phyloP scores from a whole-genome alignment of 2,113 vertebrate genomes.

The Fukomys damarensis region DNA sequence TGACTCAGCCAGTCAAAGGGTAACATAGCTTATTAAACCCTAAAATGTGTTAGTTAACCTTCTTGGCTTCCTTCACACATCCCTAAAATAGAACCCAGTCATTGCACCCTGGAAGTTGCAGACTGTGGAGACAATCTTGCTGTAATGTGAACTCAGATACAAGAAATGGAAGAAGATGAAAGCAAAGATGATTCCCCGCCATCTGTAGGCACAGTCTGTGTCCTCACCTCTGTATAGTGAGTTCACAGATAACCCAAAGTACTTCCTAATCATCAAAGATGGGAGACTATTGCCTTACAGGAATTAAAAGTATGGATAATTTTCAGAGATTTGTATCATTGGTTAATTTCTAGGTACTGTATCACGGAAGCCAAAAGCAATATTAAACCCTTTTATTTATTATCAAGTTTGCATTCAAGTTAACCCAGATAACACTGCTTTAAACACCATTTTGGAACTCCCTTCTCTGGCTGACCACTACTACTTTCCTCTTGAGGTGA shows the following conservation, averaged over 20 bases:
- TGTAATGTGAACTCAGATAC: not conserved
- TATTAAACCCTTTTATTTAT: not conserved
- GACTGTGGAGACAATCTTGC: not conserved
- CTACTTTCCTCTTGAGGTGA: not conserved
- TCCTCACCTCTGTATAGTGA: not conserved
- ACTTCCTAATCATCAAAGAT: not conserved
- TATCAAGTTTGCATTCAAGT: not conserved
- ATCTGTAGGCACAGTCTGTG: not conserved
- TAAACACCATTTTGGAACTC: not conserved
- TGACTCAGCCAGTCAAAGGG: not conserved
- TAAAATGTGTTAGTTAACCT: not conserved
- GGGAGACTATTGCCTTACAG: not conserved
- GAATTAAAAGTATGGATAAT: not conserved
- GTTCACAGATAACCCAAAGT: not conserved
- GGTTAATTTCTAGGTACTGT: not conserved
- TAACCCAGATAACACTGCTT: not conserved
- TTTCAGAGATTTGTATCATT: not conserved
- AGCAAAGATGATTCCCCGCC: not conserved
- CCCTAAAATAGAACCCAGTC: not conserved
- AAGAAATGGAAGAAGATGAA: not conserved
- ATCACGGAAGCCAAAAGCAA: not conserved
- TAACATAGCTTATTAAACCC: not conserved
- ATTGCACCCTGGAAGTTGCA: not conserved
- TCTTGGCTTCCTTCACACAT: not conserved
- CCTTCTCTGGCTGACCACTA: not conserved